Evolutionary conservation across 2,797 vertebrate species (phyloP), one percentile per base, ranked within the genome.

Genomic region (Sitta carolinensis): DNA sequence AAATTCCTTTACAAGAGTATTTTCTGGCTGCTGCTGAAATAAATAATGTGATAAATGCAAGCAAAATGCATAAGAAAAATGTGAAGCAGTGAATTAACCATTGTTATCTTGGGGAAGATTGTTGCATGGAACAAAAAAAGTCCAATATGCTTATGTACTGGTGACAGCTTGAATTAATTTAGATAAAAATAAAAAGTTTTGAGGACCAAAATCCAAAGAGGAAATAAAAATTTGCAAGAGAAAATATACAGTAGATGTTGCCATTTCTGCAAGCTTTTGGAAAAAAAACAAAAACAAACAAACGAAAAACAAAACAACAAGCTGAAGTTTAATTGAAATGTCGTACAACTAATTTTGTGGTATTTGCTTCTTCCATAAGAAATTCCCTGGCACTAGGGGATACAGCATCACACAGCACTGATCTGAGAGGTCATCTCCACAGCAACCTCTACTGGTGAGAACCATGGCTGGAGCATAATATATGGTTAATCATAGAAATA

Each of bases 131-230:
- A 87, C 66, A 86, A 84, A 80, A 66, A 38, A n/a, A 63, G 29
- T 15, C 2, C 63, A 72, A 38, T 79, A 63, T 40, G 50, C 13
- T 38, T 78, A 81, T n/a, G 20, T 30, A 54, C 3, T 57, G 32
- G 29, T 84, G 81, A 80, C 90, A 95, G 57, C 64, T 55, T 94
- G 85, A 91, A 91, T 20, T 85, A 58, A 84, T 94, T 95, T 66
- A 93, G 77, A 84, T 66, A 76, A 90, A 95, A 94, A 92, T 7
- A 88, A 22, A 57, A 76, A 86, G 47, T 82, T 95, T 13, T 51
- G 61, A 76, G 76, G 78, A 86, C 70, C 40, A 95, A 90, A 90
- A 95, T 69, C 13, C 59, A 50, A 86, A 50, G 34, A 84, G 58
- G 59, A 96, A 94, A 81, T 48, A 86, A 87, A 86, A 82, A 88